Conservation (phyloP, 1,140 invertebrate genomes). For the Drosophila carrolli region DNA sequence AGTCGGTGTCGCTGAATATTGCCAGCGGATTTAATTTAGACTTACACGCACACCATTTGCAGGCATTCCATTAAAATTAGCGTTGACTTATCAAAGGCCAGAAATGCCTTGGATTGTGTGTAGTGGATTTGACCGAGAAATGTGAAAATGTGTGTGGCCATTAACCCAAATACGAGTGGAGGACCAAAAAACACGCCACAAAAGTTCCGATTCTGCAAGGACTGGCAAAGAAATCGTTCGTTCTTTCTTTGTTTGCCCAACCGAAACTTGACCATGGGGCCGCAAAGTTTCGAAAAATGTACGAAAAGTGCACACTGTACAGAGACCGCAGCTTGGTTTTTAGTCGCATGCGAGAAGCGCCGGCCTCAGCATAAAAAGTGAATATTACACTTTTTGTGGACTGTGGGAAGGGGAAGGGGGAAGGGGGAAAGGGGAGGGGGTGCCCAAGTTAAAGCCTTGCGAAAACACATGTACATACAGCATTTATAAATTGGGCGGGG, state of each 20-base stretch:
- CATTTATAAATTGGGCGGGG: conserved; percentile 75
- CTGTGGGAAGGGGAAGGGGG: background rate
- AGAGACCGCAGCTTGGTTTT: conserved; percentile 63
- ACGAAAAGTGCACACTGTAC: conserved; percentile 21
- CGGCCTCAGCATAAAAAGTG: conserved; percentile 76
- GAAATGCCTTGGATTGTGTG: conserved; percentile 1
- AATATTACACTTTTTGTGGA: conserved; percentile 70
- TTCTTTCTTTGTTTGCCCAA: conserved; percentile 34
- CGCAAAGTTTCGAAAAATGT: conserved; percentile 49
- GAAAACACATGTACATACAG: conserved; percentile 71
- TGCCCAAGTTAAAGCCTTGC: conserved; percentile 10
- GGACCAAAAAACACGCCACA: conserved; percentile 30
- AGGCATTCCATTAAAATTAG: background rate
- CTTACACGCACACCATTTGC: background rate
- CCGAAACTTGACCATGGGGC: conserved; percentile 54
- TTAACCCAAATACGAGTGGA: conserved; percentile 33
- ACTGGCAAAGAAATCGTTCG: conserved; percentile 27
- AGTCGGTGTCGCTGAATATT: conserved; percentile 11
- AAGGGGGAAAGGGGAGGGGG: background rate
- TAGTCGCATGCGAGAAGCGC: conserved; percentile 56
- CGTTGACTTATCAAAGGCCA: conserved; percentile 4
- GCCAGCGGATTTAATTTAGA: conserved; percentile 12
- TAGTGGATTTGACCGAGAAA: background rate
- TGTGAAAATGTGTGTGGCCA: conserved; percentile 20
- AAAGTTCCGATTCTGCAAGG: conserved; percentile 10